Evolutionary conservation across 64 coral and sea anemone genomes (phyloP), one percentile per base, ranked within the genome.

Genomic region (Stichodactyla mertensii): DNA sequence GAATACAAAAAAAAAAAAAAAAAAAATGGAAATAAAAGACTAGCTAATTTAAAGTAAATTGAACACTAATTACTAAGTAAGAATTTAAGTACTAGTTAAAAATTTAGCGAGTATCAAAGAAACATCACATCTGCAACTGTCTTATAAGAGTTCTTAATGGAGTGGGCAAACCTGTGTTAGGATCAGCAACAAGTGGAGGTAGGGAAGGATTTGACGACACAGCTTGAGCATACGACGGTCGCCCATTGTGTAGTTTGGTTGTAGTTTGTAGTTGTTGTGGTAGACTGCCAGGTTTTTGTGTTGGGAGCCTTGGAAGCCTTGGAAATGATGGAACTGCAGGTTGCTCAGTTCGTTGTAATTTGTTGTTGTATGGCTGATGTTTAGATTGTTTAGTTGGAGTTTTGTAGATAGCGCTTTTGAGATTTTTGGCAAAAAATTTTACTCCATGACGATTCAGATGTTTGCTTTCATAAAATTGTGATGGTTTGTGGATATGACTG

Each of bases 71-170:
- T 14, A 0, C 13, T 10, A 57, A 57, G 13, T 57, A 57, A 57
- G 7, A 58, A 9, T 58, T 9, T 58, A 15, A 58, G 4, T 11
- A 15, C 0, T 9, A 58, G 9, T 58, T 31, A 15, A 58, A 11
- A 58, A 4, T 3, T 2, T 45, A 45, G 36, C 0, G 36, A 4
- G 14, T 1, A 58, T 58, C 81, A 83, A 83, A 53, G 51, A 53
- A 85, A 85, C 83, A 85, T 85, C 51, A 85, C 83, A 85, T 85
- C 51, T 85, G 57, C 28, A 85, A 85, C 45, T 85, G 83, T 60
- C 83, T 85, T 60, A 85, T 85, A 26, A 85, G n/a, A 23, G 83
- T 85, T 85, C 83, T 8, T 64, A 85, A 71, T 12, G 10, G 58
- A 85, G 57, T 56, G 61, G 83, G 57, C 83, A 85, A 85, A 64